These are phyloP conservation scores for Villa cingulata DNA, from an alignment of 2,888 invertebrate genomes.

Conservation along the genomic window DNA sequence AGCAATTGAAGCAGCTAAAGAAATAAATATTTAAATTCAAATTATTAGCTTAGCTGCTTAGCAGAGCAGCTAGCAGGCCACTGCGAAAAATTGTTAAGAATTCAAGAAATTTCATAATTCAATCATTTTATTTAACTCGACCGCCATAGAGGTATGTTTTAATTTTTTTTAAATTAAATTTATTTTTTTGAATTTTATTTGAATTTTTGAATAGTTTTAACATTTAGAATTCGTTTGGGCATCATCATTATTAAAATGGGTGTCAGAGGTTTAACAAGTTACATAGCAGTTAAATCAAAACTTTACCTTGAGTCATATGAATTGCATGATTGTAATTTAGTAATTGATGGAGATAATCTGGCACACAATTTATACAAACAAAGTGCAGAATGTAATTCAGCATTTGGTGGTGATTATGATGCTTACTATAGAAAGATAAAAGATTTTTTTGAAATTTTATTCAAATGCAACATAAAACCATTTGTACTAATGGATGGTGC, in stretches of 20 bases:
- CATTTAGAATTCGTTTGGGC: too few species aligned
- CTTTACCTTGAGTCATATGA: conserved; percentile 48
- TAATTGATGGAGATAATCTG: conserved; percentile 71
- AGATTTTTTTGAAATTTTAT: conserved; percentile 54
- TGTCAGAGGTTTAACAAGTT: conserved; percentile 71
- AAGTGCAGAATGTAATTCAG: conserved; percentile 47
- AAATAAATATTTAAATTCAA: too few species aligned
- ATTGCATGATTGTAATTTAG: conserved; percentile 52
- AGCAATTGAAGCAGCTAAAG: too few species aligned
- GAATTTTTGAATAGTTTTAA: too few species aligned
- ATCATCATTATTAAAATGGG: conserved; percentile 48
- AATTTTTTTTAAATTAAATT: too few species aligned
- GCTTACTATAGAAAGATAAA: conserved; percentile 50
- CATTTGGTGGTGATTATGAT: conserved; percentile 80
- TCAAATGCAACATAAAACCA: conserved; percentile 54
- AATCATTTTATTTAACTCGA: too few species aligned
- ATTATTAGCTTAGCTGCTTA: too few species aligned
- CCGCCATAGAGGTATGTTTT: too few species aligned
- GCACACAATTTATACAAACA: conserved; percentile 54
- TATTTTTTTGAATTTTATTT: too few species aligned
- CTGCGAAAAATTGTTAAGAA: too few species aligned
- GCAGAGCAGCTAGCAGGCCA: too few species aligned
- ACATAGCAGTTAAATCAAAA: conserved; percentile 51
- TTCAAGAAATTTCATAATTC: too few species aligned
- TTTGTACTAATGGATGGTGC: conserved; percentile 73